Percentiles rank a stretch among this genome's conserved stretches.
phyloP scores from a whole-genome alignment of 2,888 invertebrate genomes.

The Girardia tigrina region DNA sequence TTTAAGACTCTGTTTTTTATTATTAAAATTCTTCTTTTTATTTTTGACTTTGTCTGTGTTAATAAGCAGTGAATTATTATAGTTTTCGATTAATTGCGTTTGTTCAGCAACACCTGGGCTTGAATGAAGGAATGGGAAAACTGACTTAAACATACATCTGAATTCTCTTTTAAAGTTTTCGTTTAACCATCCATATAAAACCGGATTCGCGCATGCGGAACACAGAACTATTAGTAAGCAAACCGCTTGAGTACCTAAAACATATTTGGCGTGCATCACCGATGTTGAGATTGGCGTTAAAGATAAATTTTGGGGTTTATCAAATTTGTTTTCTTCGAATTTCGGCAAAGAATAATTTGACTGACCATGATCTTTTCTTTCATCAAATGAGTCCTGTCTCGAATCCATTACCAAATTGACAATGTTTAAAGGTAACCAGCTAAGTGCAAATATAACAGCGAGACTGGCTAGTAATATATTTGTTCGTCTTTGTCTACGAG shows the following conservation, averaged over 20 bases:
- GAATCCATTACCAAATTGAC: background rate
- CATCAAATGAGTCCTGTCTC: background rate
- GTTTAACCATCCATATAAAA: conserved; percentile 80
- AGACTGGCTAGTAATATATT: conserved; percentile 2
- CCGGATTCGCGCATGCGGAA: conserved; percentile 75
- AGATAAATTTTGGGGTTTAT: background rate
- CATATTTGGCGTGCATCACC: background rate
- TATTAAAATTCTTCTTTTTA: too few species aligned
- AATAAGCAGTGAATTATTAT: background rate
- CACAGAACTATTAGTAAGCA: conserved; percentile 67
- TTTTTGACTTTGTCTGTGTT: background rate
- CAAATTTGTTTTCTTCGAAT: background rate
- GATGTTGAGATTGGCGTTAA: background rate
- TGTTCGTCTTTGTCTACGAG: background rate
- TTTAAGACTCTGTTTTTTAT: too few species aligned
- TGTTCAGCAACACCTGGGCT: background rate
- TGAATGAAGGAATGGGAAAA: background rate
- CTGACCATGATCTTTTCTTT: background rate
- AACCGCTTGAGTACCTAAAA: conserved; percentile 46
- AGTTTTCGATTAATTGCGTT: background rate
- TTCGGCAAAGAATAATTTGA: background rate
- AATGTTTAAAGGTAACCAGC: background rate
- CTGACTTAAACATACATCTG: conserved; percentile 35
- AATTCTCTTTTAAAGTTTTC: conserved; percentile 82
- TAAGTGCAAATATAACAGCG: conserved; percentile 5